Evolutionary conservation across 2,888 invertebrate species (phyloP).

Genomic region (Parthenolecanium corni): DNA sequence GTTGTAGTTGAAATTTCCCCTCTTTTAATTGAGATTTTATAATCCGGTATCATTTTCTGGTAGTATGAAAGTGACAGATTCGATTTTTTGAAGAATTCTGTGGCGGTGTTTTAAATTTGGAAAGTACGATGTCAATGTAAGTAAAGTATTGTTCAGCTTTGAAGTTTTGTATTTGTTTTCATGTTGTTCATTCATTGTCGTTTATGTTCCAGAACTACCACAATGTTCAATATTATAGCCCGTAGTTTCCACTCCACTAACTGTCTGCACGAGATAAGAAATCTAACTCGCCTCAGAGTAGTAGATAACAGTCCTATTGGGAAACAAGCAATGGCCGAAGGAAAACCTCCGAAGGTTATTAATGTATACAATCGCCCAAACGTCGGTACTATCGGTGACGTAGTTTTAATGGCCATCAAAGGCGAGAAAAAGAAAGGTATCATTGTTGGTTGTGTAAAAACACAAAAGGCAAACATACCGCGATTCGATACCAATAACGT

Average conservation of each 20-base stretch:
- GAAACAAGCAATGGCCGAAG: conserved; percentile 85
- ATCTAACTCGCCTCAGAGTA: conserved; percentile 67
- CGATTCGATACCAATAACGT: conserved; percentile 92
- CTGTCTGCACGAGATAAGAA: conserved; percentile 53
- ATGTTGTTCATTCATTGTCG: background rate
- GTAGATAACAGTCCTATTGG: conserved; percentile 97
- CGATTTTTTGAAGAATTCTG: too few species aligned
- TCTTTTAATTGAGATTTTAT: too few species aligned
- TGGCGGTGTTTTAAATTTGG: too few species aligned
- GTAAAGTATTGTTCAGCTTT: too few species aligned
- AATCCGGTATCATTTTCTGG: too few species aligned
- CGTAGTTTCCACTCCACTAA: conserved; percentile 48
- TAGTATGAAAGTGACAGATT: too few species aligned
- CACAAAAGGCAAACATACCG: conserved; percentile 67
- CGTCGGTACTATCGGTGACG: conserved; percentile 61
- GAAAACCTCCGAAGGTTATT: conserved; percentile 84
- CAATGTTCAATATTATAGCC: conserved; percentile 2
- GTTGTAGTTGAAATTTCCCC: too few species aligned
- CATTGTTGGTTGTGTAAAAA: conserved; percentile 75
- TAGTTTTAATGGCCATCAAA: conserved; percentile 82
- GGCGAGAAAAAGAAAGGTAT: conserved; percentile 92
- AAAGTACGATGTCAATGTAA: too few species aligned
- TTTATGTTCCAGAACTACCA: background rate
- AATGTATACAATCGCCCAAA: conserved; percentile 79
- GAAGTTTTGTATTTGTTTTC: too few species aligned